Percentiles rank a stretch among this genome's conserved stretches.
phyloP scores from a whole-genome alignment of 2,888 invertebrate genomes.

The Parthenolecanium corni region DNA sequence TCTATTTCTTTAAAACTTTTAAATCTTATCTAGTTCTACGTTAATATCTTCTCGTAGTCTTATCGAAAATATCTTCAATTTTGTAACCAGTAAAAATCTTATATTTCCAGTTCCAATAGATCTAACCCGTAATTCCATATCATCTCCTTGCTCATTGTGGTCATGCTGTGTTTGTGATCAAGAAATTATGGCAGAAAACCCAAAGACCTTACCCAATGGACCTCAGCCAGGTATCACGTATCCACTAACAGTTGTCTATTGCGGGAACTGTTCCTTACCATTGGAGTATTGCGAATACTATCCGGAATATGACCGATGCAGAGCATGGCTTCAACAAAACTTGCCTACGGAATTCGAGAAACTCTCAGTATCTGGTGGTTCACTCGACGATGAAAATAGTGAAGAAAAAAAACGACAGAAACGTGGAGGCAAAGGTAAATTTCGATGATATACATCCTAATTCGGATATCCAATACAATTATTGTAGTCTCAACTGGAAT shows the following conservation, averaged over 20 bases:
- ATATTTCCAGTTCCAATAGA: no score
- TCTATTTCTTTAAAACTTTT: no score
- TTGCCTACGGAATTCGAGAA: slow-evolving; percentile 87
- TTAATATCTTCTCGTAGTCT: no score
- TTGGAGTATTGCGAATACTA: slow-evolving; percentile 98
- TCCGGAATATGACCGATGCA: slow-evolving; percentile 94
- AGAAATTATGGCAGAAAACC: no score
- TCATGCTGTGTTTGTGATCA: no score
- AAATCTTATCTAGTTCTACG: no score
- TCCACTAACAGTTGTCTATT: slow-evolving; percentile 74
- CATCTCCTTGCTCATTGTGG: no score
- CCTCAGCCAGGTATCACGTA: slow-evolving; percentile 42
- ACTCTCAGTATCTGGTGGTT: slow-evolving; percentile 49
- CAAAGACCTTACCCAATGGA: slow-evolving; percentile 5
- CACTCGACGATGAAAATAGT: slow-evolving; percentile 55
- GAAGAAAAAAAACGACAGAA: slow-evolving; percentile 94
- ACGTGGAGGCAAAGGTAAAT: slow-evolving; percentile 74
- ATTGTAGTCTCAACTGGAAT: no score
- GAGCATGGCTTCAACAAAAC: slow-evolving; percentile 90
- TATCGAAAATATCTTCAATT: no score
- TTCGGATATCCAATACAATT: not conserved
- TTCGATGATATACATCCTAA: not conserved
- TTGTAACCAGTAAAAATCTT: no score
- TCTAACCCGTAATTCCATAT: no score
- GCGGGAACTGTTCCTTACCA: slow-evolving; percentile 90